These are phyloP conservation scores for Drosophila chauvacae DNA, from an alignment of 1,140 invertebrate genomes.

Conservation along the genomic window DNA sequence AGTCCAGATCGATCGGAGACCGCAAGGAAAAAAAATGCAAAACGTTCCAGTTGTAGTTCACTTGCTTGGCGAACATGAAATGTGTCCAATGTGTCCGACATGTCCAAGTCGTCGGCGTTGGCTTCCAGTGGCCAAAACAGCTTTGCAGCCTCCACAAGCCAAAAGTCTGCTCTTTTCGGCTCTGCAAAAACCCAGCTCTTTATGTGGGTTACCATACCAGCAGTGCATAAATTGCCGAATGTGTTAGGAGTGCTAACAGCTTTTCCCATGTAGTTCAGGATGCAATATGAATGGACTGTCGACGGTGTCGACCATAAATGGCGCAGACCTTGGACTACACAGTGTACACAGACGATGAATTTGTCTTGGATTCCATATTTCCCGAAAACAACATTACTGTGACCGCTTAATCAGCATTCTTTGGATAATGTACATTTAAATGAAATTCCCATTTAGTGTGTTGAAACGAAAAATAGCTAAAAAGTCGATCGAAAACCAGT, in stretches of 20 bases:
- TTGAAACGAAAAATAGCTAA: neutral
- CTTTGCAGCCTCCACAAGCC: conserved; percentile 11
- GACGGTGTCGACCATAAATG: conserved; percentile 3
- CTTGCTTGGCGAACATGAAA: conserved; percentile 54
- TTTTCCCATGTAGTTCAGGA: conserved; percentile 44
- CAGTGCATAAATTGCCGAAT: conserved; percentile 35
- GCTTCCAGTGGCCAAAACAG: conserved; percentile 16
- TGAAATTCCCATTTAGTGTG: conserved; percentile 2
- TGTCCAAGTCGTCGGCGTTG: conserved; percentile 21
- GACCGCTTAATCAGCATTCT: conserved; percentile 18
- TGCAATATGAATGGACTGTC: conserved; percentile 22
- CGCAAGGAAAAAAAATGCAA: conserved; percentile 49
- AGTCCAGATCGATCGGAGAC: conserved; percentile 60
- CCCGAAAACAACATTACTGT: neutral
- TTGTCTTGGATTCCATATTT: conserved; percentile 30
- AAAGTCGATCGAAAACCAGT: conserved; percentile 5
- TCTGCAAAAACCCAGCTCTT: conserved; percentile 15
- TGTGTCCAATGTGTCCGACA: conserved; percentile 49
- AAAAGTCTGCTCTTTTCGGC: conserved; percentile 15
- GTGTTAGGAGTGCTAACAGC: conserved; percentile 42
- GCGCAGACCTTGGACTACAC: conserved; percentile 39
- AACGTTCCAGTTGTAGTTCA: conserved; percentile 61
- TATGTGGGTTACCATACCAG: conserved; percentile 39
- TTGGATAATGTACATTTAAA: conserved; percentile 13
- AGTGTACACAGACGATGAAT: conserved; percentile 2